Conservation (phyloP, 2,797 vertebrate species). For the Clamator glandarius region DNA sequence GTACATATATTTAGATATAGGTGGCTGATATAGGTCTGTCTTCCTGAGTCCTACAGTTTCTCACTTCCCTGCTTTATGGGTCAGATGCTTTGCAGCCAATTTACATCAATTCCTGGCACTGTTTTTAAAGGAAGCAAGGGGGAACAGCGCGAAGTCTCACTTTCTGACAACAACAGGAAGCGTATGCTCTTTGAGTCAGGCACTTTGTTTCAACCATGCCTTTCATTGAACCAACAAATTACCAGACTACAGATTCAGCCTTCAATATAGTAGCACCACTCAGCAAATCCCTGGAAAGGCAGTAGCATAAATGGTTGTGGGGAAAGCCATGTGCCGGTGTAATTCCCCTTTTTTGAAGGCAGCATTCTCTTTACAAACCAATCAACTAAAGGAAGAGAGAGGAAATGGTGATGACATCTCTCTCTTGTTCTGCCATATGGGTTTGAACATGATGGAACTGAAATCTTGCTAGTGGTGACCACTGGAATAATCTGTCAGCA, state of each 20-base stretch:
- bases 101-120: conserved; percentile 69
- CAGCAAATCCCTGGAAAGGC: background rate
- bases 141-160: conserved; percentile 50
- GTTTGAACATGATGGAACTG: background rate
- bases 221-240: background rate
- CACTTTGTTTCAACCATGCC: conserved; percentile 13
- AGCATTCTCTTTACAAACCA: background rate
- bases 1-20: background rate
- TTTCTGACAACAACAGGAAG: conserved; percentile 73
- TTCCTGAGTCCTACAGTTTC: conserved; percentile 18
- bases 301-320: accelerated
- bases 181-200: conserved; percentile 6
- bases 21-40: background rate
- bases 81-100: conserved; percentile 52
- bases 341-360: background rate
- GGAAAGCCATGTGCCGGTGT: accelerated
- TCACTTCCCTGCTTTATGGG: conserved; percentile 59
- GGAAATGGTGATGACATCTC: background rate
- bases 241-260: background rate
- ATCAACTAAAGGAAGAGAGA: background rate
- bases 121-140: conserved; percentile 66
- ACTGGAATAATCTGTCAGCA: background rate
- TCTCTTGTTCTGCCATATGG: background rate
- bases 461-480: background rate
- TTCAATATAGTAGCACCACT: accelerated